A percentile compares a stretch with the other conserved stretches of the same genome.
Evolutionary conservation across 2,888 invertebrate species (phyloP).

Genomic region (Dascillus cervinus): DNA sequence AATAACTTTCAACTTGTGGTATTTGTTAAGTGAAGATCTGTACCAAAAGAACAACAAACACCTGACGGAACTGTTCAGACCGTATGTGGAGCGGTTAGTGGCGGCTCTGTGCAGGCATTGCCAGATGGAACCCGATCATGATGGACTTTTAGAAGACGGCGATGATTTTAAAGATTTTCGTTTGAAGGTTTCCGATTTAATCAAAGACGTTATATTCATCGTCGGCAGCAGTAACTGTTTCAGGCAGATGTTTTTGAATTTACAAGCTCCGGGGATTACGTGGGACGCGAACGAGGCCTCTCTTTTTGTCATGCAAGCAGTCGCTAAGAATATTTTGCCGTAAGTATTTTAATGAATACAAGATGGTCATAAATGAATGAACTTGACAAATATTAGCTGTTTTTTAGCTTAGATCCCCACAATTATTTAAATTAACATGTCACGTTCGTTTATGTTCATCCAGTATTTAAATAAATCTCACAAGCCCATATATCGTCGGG

Average conservation of each 20-base stretch:
- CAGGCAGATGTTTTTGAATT: conserved; percentile 76
- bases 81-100: conserved; percentile 86
- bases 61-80: conserved; percentile 76
- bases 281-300: conserved; percentile 95
- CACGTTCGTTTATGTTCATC: background rate
- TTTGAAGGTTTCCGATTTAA: conserved; percentile 79
- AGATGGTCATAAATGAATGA: background rate
- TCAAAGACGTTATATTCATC: conserved; percentile 95
- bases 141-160: conserved; percentile 73
- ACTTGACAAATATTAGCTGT: background rate
- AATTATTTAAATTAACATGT: background rate
- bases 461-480: too few species aligned
- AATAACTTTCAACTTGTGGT: conserved; percentile 97
- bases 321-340: conserved; percentile 92
- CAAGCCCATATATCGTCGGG: too few species aligned
- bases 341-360: conserved; percentile 45
- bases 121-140: conserved; percentile 92
- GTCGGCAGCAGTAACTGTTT: conserved; percentile 90
- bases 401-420: background rate
- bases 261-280: conserved; percentile 63
- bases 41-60: conserved; percentile 80
- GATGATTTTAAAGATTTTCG: conserved; percentile 84
- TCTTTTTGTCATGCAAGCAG: conserved; percentile 89
- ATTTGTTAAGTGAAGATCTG: conserved; percentile 86
- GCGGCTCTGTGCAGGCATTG: conserved; percentile 83